A percentile compares a stretch with the other conserved stretches of the same genome.
Evolutionary conservation across 2,113 vertebrate genomes (phyloP).

Genomic region (Cnemophilus loriae): DNA sequence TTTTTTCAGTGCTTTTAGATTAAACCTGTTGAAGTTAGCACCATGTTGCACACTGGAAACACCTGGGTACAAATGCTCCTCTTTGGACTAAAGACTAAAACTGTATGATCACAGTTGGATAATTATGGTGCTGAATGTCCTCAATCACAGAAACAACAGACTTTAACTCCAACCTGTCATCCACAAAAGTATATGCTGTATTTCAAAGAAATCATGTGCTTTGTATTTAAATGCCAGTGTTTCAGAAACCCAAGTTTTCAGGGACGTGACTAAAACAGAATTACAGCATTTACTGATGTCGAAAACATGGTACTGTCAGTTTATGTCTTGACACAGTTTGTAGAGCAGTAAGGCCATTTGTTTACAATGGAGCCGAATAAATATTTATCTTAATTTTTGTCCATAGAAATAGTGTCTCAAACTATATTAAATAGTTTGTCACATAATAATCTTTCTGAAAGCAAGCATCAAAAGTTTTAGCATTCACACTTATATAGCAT

Average conservation of each 20-base stretch:
- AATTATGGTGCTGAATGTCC: background rate
- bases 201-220: background rate
- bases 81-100: background rate
- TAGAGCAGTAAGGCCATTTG: background rate
- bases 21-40: background rate
- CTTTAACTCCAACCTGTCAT: background rate
- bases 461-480: background rate
- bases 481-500: background rate
- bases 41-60: background rate
- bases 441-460: background rate
- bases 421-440: background rate
- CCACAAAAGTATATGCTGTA: background rate
- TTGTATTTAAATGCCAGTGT: background rate
- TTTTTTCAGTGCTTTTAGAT: background rate
- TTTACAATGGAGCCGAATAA: background rate
- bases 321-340: background rate
- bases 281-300: background rate
- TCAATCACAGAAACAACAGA: background rate
- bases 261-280: background rate
- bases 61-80: background rate
- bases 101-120: background rate
- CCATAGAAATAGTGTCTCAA: background rate
- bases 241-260: background rate
- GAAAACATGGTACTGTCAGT: background rate
- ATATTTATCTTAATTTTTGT: background rate